Conservation (phyloP, 2,113 vertebrate genomes). For the Ploceus nigricollis region DNA sequence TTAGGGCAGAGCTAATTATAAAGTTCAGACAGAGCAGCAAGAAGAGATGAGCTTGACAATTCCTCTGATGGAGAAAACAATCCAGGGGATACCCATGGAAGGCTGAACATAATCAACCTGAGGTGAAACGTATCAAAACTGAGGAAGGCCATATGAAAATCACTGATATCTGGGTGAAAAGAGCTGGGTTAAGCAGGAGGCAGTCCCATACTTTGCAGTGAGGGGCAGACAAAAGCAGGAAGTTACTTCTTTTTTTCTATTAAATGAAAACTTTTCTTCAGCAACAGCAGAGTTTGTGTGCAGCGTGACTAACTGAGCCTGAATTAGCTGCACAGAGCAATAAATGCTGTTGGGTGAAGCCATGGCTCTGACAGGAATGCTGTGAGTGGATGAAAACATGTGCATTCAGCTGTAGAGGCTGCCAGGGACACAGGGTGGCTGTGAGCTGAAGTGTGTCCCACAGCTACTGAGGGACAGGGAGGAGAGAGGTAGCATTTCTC, state of each 20-base stretch:
- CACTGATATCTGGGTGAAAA: background rate
- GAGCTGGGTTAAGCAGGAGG: background rate
- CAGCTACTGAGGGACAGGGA: background rate
- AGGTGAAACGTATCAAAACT: background rate
- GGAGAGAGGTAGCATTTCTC: background rate
- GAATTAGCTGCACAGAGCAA: background rate
- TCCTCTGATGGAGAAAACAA: background rate
- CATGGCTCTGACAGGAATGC: background rate
- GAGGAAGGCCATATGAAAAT: background rate
- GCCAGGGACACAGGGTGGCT: background rate
- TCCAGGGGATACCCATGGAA: background rate
- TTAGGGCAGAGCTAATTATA: conserved; percentile 9
- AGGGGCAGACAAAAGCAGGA: background rate
- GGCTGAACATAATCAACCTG: background rate
- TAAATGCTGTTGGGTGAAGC: background rate
- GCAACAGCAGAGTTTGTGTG: background rate
- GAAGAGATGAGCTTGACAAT: conserved; percentile 1
- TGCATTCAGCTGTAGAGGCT: background rate
- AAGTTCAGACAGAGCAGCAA: conserved; percentile 16
- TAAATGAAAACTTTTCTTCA: background rate
- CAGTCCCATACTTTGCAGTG: background rate
- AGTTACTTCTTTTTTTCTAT: background rate
- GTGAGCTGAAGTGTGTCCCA: rapidly evolving
- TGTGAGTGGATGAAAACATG: background rate
- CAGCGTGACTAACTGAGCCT: background rate